phyloP scores from a whole-genome alignment of 2,113 vertebrate genomes.

The Aplodontia rufa region DNA sequence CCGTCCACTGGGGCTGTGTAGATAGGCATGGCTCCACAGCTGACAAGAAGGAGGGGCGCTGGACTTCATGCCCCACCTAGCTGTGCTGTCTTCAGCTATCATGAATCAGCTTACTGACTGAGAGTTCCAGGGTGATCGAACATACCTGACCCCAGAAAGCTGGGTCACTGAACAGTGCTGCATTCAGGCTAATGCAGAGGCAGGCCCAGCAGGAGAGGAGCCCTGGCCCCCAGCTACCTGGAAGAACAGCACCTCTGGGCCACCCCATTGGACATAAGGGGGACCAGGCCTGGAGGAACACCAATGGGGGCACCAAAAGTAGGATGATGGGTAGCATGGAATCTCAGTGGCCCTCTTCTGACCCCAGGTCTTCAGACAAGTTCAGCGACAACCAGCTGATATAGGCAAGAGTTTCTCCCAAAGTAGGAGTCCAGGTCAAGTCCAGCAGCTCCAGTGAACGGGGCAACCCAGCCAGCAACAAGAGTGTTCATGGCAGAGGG shows the following conservation, averaged over 20 bases:
- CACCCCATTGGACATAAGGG: rapidly evolving
- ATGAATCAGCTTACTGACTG: background rate
- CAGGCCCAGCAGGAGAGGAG: rapidly evolving
- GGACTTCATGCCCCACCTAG: background rate
- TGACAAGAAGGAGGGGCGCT: rapidly evolving
- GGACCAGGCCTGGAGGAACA: background rate
- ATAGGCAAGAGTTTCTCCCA: background rate
- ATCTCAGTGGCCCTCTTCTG: rapidly evolving
- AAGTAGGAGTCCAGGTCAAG: background rate
- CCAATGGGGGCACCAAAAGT: rapidly evolving
- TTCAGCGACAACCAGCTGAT: background rate
- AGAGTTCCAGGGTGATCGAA: background rate
- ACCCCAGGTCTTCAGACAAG: background rate
- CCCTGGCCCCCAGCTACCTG: rapidly evolving
- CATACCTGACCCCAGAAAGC: background rate
- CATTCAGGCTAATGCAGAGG: background rate
- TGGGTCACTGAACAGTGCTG: rapidly evolving
- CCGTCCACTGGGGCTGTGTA: background rate
- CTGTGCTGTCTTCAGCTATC: background rate
- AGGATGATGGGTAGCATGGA: rapidly evolving
- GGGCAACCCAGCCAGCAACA: background rate
- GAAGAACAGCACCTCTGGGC: rapidly evolving
- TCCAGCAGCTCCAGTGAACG: background rate
- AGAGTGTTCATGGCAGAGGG: background rate
- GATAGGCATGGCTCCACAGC: rapidly evolving